phyloP scores from a whole-genome alignment of 92 coral and sea anemone species.

The Porites rus region DNA sequence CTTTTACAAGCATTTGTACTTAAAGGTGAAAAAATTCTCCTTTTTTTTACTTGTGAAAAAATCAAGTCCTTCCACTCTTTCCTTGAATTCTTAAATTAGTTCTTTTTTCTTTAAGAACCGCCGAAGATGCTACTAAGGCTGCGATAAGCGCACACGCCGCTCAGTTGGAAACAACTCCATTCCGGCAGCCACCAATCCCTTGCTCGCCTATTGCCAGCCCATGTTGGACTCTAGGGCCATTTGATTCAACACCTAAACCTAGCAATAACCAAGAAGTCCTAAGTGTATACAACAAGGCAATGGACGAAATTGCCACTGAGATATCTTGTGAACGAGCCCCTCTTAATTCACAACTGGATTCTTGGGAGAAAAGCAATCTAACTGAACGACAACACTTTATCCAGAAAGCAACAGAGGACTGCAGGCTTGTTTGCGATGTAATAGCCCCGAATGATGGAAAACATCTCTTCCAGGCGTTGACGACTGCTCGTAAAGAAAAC shows the following conservation, averaged over 20 bases:
- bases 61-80: too few species aligned
- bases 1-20: too few species aligned
- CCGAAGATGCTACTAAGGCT: not conserved
- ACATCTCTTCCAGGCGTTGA: too few species aligned
- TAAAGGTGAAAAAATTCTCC: too few species aligned
- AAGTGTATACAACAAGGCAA: conserved; percentile 4
- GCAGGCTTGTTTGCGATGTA: too few species aligned
- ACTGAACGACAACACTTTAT: conserved; percentile 7
- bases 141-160: not conserved
- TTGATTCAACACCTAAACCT: not conserved
- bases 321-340: conserved; percentile 23
- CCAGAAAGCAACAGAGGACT: not conserved
- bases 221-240: conserved; percentile 38
- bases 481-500: too few species aligned
- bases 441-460: too few species aligned
- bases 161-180: conserved; percentile 25
- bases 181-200: not conserved
- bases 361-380: conserved; percentile 28
- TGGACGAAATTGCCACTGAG: conserved; percentile 41
- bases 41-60: too few species aligned
- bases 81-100: not conserved
- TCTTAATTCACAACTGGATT: conserved; percentile 4
- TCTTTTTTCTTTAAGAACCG: not conserved
- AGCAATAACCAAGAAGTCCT: not conserved
- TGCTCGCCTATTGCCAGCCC: conserved; percentile 18